These are phyloP conservation scores for Epinephelus coioides DNA, from an alignment of 2,797 vertebrate species.

Conservation along the genomic window DNA sequence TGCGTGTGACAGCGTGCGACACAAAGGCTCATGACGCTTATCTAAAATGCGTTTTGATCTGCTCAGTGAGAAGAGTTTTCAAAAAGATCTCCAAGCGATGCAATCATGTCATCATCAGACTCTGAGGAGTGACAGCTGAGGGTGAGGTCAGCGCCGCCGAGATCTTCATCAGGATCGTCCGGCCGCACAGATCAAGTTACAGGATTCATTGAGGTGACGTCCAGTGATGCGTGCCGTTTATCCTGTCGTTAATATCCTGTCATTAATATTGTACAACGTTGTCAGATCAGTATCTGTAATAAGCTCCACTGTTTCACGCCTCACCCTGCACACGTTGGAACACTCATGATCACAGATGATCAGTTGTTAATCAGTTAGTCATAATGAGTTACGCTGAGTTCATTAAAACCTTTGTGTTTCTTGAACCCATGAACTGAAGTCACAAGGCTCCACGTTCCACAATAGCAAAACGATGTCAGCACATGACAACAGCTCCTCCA, in stretches of 20 bases:
- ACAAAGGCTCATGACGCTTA: slow-evolving; percentile 16
- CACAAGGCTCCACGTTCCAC: no score
- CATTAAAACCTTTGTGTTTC: no score
- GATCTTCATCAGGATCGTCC: slow-evolving; percentile 10
- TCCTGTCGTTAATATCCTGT: background rate
- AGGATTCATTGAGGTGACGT: background rate
- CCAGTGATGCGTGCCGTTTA: background rate
- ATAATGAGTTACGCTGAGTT: no score
- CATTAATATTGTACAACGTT: background rate
- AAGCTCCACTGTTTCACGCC: background rate
- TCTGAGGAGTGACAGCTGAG: slow-evolving; percentile 25
- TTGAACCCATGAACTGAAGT: no score
- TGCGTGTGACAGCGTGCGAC: slow-evolving; percentile 5
- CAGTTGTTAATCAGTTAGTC: no score
- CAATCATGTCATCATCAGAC: slow-evolving; percentile 40
- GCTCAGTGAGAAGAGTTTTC: background rate
- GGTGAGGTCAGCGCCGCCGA: slow-evolving; percentile 8
- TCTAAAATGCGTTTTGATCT: slow-evolving; percentile 57
- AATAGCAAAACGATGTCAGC: no score
- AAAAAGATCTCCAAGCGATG: slow-evolving; percentile 19
- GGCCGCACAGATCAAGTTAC: background rate
- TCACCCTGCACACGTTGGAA: background rate
- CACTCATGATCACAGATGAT: no score
- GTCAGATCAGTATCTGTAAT: background rate
- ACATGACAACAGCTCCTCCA: no score